A percentile compares a stretch with the other conserved stretches of the same genome.
phyloP scores from a whole-genome alignment of 2,797 vertebrate genomes.

The Dryobates pubescens region DNA sequence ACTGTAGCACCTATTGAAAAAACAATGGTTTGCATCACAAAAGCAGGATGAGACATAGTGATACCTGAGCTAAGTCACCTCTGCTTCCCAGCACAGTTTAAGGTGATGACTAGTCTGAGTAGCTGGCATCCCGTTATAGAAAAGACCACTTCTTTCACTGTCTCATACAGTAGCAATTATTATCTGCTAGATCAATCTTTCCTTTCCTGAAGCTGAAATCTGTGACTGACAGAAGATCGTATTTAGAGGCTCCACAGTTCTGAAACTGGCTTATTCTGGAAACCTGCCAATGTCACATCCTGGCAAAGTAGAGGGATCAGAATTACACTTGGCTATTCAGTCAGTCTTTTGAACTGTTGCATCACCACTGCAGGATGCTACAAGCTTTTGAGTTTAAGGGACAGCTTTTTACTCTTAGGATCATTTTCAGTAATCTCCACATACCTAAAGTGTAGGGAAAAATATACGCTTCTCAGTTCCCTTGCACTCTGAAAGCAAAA shows the following conservation, averaged over 20 bases:
- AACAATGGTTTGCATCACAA: conserved; percentile 34
- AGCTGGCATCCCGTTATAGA: neutral
- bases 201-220: conserved; percentile 60
- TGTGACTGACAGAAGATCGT: conserved; percentile 58
- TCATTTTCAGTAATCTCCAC: neutral
- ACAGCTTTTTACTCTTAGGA: neutral
- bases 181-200: conserved; percentile 57
- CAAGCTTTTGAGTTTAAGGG: neutral
- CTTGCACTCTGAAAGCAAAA: neutral
- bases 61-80: conserved; percentile 16
- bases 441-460: neutral
- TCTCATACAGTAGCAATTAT: neutral
- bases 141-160: conserved; percentile 44
- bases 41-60: conserved; percentile 9
- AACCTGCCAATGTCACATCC: conserved; percentile 58
- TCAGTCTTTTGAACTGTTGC: conserved; percentile 35
- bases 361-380: conserved; percentile 40
- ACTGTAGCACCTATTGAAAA: neutral
- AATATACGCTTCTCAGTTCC: neutral
- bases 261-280: conserved; percentile 69
- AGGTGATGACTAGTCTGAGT: conserved; percentile 37
- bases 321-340: conserved; percentile 50
- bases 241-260: conserved; percentile 56
- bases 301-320: conserved; percentile 40
- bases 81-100: neutral